Percentiles rank a stretch among this genome's conserved stretches.
phyloP scores from a whole-genome alignment of 2,888 invertebrate genomes.

The Julus scandinavius region DNA sequence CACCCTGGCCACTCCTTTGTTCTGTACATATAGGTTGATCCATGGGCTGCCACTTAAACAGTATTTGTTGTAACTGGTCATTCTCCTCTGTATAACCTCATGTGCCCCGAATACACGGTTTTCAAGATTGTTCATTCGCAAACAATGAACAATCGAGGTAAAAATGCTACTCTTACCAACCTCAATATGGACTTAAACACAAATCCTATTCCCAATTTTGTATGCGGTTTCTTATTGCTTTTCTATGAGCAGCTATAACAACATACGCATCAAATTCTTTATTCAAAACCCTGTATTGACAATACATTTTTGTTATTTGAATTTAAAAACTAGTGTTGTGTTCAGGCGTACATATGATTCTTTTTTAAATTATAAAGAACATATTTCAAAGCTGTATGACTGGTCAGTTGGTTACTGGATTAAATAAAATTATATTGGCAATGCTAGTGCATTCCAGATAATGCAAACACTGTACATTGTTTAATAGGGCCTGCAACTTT shows the following conservation, averaged over 20 bases:
- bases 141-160: neutral
- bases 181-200: neutral
- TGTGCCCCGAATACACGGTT: neutral
- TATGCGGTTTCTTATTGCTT: neutral
- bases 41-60: constrained; percentile 10
- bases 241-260: neutral
- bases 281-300: neutral
- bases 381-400: no score
- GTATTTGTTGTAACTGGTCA: constrained; percentile 33
- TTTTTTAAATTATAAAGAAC: no score
- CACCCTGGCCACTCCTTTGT: constrained; percentile 33
- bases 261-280: neutral
- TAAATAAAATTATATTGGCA: no score
- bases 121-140: neutral
- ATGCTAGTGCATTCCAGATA: no score
- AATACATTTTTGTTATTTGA: no score
- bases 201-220: neutral
- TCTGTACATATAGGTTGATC: constrained; percentile 33
- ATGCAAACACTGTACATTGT: no score
- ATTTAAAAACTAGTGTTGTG: no score
- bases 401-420: no score
- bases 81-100: neutral
- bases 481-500: no score
- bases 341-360: no score
- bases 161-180: constrained; percentile 4